Evolutionary conservation across 2,888 invertebrate genomes (phyloP).

Genomic region (Machimus atricapillus): DNA sequence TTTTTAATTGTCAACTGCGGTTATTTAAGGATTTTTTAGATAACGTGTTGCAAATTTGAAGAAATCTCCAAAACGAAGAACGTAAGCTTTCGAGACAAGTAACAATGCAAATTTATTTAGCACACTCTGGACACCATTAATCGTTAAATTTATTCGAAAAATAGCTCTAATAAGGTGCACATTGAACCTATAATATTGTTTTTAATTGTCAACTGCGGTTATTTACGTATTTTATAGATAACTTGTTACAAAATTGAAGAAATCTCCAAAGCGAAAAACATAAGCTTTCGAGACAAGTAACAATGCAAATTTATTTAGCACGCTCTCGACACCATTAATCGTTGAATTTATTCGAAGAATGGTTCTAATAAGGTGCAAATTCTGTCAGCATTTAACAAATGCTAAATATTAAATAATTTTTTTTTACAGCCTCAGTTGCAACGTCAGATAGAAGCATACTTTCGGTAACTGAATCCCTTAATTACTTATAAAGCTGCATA

Average conservation of each 20-base stretch:
- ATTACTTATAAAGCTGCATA: neutral
- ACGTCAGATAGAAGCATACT: neutral
- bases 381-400: neutral
- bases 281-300: slow-evolving; percentile 53
- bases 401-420: neutral
- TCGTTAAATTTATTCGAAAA: slow-evolving; percentile 45
- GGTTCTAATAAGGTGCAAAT: slow-evolving; percentile 55
- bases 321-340: slow-evolving; percentile 58
- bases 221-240: neutral
- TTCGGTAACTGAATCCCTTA: neutral
- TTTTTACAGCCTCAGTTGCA: neutral
- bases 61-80: slow-evolving; percentile 52
- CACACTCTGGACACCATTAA: slow-evolving; percentile 60
- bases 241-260: slow-evolving; percentile 53
- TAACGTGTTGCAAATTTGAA: slow-evolving; percentile 51
- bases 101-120: slow-evolving; percentile 54
- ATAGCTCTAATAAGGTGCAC: slow-evolving; percentile 56
- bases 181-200: too few relatives aligned
- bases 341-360: slow-evolving; percentile 46
- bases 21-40: neutral
- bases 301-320: slow-evolving; percentile 56
- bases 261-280: slow-evolving; percentile 51
- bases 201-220: neutral
- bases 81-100: slow-evolving; percentile 52
- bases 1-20: too few relatives aligned